phyloP scores from a whole-genome alignment of 2,888 invertebrate genomes.

The Linyphia triangularis region DNA sequence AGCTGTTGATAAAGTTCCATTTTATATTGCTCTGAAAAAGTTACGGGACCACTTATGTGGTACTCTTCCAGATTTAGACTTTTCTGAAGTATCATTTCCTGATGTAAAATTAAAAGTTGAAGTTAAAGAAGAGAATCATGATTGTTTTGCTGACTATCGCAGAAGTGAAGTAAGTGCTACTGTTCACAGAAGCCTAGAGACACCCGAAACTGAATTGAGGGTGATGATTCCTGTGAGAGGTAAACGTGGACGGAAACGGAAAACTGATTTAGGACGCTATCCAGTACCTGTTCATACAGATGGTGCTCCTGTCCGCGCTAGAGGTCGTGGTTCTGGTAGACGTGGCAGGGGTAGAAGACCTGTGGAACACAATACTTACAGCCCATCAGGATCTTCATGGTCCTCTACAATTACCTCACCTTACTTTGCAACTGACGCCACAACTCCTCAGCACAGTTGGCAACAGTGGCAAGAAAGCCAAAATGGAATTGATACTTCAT shows the following conservation, averaged over 20 bases:
- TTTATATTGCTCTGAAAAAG: slow-evolving; percentile 96
- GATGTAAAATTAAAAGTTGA: slow-evolving; percentile 74
- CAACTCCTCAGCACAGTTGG: slow-evolving; percentile 68
- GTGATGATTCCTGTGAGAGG: slow-evolving; percentile 72
- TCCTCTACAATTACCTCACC: slow-evolving; percentile 71
- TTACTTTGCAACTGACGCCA: slow-evolving; percentile 54
- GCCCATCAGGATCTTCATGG: slow-evolving; percentile 68
- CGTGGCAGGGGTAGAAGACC: slow-evolving; percentile 72
- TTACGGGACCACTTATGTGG: slow-evolving; percentile 90
- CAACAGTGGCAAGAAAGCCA: slow-evolving; percentile 73
- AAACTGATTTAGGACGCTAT: slow-evolving; percentile 68
- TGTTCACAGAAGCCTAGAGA: slow-evolving; percentile 67
- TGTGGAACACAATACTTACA: slow-evolving; percentile 69
- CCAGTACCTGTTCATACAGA: slow-evolving; percentile 56
- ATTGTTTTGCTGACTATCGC: slow-evolving; percentile 60
- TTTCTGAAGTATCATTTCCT: slow-evolving; percentile 73
- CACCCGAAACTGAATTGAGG: slow-evolving; percentile 67
- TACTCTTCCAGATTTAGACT: slow-evolving; percentile 72
- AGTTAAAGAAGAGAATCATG: slow-evolving; percentile 71
- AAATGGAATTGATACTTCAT: slow-evolving; percentile 67
- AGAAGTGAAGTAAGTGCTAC: slow-evolving; percentile 73
- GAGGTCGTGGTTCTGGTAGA: slow-evolving; percentile 69
- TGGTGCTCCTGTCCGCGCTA: slow-evolving; percentile 35
- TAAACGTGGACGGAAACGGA: slow-evolving; percentile 65
- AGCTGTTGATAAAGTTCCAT: slow-evolving; percentile 98